phyloP scores from a whole-genome alignment of 2,113 vertebrate genomes.

The Stercorarius parasiticus region DNA sequence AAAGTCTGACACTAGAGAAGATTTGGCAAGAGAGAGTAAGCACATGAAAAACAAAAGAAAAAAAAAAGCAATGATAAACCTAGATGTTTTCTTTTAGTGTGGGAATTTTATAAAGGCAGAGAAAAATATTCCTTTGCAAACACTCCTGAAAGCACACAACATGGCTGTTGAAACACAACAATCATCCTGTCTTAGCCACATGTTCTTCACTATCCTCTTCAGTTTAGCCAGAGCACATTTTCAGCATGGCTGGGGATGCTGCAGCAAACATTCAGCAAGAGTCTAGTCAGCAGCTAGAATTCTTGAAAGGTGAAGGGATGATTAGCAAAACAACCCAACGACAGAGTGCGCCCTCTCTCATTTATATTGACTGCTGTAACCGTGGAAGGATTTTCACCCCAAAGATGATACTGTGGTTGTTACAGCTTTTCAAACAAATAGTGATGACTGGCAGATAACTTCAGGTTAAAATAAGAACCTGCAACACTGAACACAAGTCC shows the following conservation, averaged over 20 bases:
- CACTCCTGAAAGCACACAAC: background rate
- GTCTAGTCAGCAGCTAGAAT: background rate
- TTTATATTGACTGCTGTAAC: background rate
- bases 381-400: background rate
- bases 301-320: background rate
- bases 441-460: conserved; percentile 5
- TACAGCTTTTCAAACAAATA: background rate
- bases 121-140: background rate
- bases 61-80: background rate
- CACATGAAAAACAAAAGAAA: background rate
- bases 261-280: background rate
- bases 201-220: background rate
- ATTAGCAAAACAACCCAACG: background rate
- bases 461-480: conserved; percentile 50
- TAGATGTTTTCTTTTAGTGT: background rate
- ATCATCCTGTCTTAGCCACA: background rate
- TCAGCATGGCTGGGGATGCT: background rate
- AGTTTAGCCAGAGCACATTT: background rate
- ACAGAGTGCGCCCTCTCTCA: background rate
- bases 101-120: background rate
- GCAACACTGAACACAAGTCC: conserved; percentile 30
- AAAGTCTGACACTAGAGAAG: background rate
- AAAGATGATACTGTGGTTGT: background rate
- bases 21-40: background rate
- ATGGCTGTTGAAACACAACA: background rate